Evolutionary conservation across 2,888 invertebrate species (phyloP), one percentile per base, ranked within the genome.

Genomic region (Drosophila koepferae): DNA sequence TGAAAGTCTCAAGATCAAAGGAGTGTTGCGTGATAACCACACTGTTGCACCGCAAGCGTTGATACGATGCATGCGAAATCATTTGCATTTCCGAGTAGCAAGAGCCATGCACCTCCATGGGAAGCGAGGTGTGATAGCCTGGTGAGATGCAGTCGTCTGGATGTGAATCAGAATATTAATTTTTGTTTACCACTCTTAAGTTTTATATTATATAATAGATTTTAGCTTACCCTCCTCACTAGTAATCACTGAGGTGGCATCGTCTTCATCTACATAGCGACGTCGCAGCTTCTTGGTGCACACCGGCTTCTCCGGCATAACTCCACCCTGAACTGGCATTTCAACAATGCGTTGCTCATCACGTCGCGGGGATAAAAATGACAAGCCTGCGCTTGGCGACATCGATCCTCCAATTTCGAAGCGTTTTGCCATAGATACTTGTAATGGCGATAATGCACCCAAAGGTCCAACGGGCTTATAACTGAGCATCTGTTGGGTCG

Each of bases 11-110:
- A 65, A 93, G 81, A 70, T 93, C 93, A 67, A 93, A 93, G 0
- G 93, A 93, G 74, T 93, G 92, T 44, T 93, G 93, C 3, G 93
- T 93, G 34, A 93, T 91, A 3, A 93, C 87, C 1, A 93, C 92
- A 59, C 92, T 92, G 20, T 91, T 90, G 54, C 93, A 93, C 34
- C 91, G 91, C 6, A 93, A 76, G 34, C 92, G 91, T 58, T 93
- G 92, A 69, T 91, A 93, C 2, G 93, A 92, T 18, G 91, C 89
- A 48, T 93, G 92, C 6, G 93, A 93, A 67, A 93, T 92, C 93
- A 93, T 93, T 90, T 93, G 93, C 93, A 93, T 93, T 71, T 93
- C 93, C 1, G 93, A 93, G 71, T 93, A 93, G 64, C 93, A 93
- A 0, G 93, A 92, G 8, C 93, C 93, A 55, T 93, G 93, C 0